Base-by-base conservation (phyloP, 1,140 invertebrate species). In the Pseudomyrmex gracilis region DNA sequence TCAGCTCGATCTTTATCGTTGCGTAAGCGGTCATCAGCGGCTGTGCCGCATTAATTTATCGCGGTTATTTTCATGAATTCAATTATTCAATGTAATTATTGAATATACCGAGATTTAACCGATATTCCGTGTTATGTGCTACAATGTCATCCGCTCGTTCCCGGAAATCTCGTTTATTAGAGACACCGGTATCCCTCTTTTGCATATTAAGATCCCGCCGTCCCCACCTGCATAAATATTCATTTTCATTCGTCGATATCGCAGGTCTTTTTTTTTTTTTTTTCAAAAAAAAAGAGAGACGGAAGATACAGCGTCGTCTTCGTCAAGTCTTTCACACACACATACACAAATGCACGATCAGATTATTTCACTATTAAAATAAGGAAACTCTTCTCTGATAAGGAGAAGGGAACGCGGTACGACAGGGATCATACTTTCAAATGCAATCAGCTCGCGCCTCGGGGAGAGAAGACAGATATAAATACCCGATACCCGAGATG, bases 1-100 rank as follows among this genome's bases (percentile, higher is more conserved):
- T 68, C 74, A 64, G 66, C 66, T 47, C 66, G 76, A 71, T 80
- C 76, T 70, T 80, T 80, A 80, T 80, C 76, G 43, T 80, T 80
- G 76, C 76, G 76, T 78, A 80, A 80, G 53, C 76, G 76, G 67
- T 20, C 76, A 71, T 80, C 74, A 63, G 66, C 47, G 47, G 34
- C 43, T 51, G 57, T 43, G 43, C 5, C 53, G 66, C 53, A 80
- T 80, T 80, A 80, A 80, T 80, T 80, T 71, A 80, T 8, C 64
- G 51, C 64, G 51, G 15, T 78, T 80, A 80, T 80, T 80, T 80
- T 80, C 76, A 80, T 80, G 66, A 80, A 80, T 80, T 80, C 76
- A 80, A 80, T 80, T 80, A 80, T 80, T 80, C 76, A 80, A 43
- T 58, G 76, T 80, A 80, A 80, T 80, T 80, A 80, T 80, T 80